A percentile compares a stretch with the other conserved stretches of the same genome.
Conservation (phyloP, 2,888 invertebrate species). For the Quadriops clusia region DNA sequence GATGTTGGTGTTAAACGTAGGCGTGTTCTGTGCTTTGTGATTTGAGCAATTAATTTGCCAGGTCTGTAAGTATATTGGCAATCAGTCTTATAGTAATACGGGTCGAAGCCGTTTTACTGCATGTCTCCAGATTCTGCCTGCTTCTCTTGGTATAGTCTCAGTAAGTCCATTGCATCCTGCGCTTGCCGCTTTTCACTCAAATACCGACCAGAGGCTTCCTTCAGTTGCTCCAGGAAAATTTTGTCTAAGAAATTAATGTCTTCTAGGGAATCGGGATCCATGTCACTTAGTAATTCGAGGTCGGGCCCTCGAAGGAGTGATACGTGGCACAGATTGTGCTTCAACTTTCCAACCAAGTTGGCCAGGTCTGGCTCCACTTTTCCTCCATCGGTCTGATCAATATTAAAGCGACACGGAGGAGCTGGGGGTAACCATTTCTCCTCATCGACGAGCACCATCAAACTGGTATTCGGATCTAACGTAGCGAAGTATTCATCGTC, state of each 20-base stretch:
- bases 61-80: too few species aligned
- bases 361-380: constrained; percentile 50
- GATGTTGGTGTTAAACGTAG: constrained; percentile 11
- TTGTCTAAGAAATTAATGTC: constrained; percentile 64
- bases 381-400: constrained; percentile 46
- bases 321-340: constrained; percentile 73
- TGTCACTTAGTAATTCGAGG: constrained; percentile 72
- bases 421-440: constrained; percentile 63
- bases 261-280: constrained; percentile 79
- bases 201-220: constrained; percentile 71
- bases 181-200: constrained; percentile 75
- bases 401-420: constrained; percentile 50
- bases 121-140: constrained; percentile 19
- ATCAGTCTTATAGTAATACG: constrained; percentile 6
- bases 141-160: constrained; percentile 56
- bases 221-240: constrained; percentile 66
- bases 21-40: constrained; percentile 11
- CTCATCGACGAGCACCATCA: constrained; percentile 67
- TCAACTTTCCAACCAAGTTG: constrained; percentile 64
- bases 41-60: constrained; percentile 6
- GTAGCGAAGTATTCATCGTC: constrained; percentile 92
- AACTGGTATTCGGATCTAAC: constrained; percentile 72
- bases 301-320: constrained; percentile 75
- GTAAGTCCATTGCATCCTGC: constrained; percentile 74
- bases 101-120: constrained; percentile 9